phyloP scores from a whole-genome alignment of 2,888 invertebrate species.

The Lochmaea capreae region DNA sequence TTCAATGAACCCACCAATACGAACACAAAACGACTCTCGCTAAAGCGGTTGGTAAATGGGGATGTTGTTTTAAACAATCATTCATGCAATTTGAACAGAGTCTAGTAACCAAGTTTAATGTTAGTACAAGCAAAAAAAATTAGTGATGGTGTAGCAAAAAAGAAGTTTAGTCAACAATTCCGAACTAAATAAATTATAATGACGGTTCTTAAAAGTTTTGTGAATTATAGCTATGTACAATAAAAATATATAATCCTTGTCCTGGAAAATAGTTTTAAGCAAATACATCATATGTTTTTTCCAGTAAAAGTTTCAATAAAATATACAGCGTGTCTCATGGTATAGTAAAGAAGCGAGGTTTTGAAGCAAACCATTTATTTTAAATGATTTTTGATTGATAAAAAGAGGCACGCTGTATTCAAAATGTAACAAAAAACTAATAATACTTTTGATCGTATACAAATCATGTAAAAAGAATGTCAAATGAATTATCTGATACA shows the following conservation, averaged over 20 bases:
- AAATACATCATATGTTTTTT: neutral
- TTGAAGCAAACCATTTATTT: neutral
- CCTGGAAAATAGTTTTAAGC: neutral
- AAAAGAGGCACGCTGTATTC: neutral
- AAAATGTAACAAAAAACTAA: constrained; percentile 14
- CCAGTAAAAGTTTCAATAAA: neutral
- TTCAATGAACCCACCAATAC: no score
- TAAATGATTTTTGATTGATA: neutral
- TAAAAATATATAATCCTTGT: neutral
- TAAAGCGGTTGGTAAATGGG: no score
- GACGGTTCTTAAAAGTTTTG: neutral
- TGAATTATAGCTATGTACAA: neutral
- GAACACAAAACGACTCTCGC: no score
- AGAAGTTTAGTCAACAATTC: no score
- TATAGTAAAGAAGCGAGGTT: neutral
- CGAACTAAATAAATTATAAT: no score
- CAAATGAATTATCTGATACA: neutral
- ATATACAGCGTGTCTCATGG: neutral
- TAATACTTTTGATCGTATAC: constrained; percentile 19
- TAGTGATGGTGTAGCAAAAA: no score
- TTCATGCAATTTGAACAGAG: no score
- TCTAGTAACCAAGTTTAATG: no score
- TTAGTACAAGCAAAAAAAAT: no score
- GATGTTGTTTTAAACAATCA: no score
- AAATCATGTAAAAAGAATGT: neutral